Base-by-base conservation (phyloP, 2,797 vertebrate species). In the Coregonus ussuriensis region DNA sequence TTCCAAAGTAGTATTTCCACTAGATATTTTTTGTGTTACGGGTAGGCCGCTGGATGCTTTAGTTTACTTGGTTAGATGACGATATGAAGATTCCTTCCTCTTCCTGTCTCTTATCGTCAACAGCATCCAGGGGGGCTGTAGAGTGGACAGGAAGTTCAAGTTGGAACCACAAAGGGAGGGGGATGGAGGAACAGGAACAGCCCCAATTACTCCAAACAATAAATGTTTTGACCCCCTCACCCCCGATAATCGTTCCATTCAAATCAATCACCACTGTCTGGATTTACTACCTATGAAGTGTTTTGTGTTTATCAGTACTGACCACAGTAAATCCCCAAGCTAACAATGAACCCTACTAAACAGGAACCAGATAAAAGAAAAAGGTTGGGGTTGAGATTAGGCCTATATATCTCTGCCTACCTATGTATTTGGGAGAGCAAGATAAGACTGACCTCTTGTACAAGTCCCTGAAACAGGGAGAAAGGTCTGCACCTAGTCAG, bases 361-460 rank as follows among this genome's bases (percentile, higher is more conserved):
- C 78, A 73, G 82, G 76, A 82, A 74, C 63, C 71, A 29, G 71
- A 6, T 68, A 59, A 7, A 29, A 25, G 25, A 25, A 73, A 80
- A 69, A 6, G 65, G 72, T 75, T 77, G 74, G 54, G 47, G 69
- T 51, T 37, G 15, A 63, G 59, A 25, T 63, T 25, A 25, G 16
- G 59, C 21, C n/a, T 11, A 25, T 13, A 63, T 63, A 63, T 63
- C 9, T 51, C 37, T n/a, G 18, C 67, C 31, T 25, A 69, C 59
- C 74, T 77, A 74, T 74, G 74, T 71, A 63, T 81, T 82, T 80
- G 80, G 54, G 76, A 69, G 56, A 52, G 37, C 74, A 74, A 71
- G 80, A 82, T 83, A 83, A 86, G 76, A 33, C 69, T 77, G 72
- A 65, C 70, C 69, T 59, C 66, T 51, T 51, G 68, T 71, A 75